These are phyloP conservation scores for Cervus canadensis DNA, from an alignment of 2,113 vertebrate genomes.

Conservation along the genomic window DNA sequence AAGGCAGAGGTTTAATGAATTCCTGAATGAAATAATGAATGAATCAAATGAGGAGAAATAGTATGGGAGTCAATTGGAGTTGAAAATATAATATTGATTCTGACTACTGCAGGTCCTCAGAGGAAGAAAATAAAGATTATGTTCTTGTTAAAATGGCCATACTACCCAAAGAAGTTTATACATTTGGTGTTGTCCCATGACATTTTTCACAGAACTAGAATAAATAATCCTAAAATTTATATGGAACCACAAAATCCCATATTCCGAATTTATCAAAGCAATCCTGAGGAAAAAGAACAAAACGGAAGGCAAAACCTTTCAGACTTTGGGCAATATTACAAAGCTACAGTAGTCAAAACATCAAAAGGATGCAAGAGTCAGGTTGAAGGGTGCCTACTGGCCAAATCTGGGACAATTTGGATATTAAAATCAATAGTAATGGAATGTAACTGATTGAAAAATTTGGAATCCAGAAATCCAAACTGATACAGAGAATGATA, in stretches of 20 bases:
- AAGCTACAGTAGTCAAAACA: background rate
- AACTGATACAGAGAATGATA: background rate
- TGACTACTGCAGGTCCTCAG: background rate
- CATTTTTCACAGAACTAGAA: background rate
- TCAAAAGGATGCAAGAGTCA: background rate
- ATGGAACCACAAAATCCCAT: background rate
- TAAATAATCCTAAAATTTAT: background rate
- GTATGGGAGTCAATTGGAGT: background rate
- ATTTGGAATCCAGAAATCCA: background rate
- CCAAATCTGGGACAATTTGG: background rate
- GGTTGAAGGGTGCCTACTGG: background rate
- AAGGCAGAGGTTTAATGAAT: background rate
- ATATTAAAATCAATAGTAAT: background rate
- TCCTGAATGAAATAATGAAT: background rate
- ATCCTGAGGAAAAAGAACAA: background rate
- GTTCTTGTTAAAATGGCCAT: background rate
- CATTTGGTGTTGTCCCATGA: background rate
- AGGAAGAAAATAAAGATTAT: background rate
- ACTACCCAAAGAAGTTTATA: background rate
- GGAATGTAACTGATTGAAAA: background rate
- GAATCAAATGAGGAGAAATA: background rate
- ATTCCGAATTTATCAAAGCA: background rate
- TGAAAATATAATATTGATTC: background rate
- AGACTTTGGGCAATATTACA: background rate
- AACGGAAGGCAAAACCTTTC: background rate